phyloP scores from a whole-genome alignment of 2,113 vertebrate species.

The Rhabdornis inornatus region DNA sequence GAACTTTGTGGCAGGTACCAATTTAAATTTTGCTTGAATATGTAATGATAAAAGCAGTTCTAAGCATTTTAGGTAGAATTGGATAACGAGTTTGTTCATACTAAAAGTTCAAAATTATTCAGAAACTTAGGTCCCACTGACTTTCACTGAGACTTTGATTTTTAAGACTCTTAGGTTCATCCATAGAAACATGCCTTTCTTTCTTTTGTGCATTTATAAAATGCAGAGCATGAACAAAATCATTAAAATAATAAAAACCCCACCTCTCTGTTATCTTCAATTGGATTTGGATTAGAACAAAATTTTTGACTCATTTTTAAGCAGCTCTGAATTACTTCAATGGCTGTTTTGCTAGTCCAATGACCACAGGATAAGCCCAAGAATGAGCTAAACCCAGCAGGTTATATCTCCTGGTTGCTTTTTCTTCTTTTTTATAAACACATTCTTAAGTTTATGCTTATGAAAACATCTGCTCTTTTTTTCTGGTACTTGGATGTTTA shows the following conservation, averaged over 20 bases:
- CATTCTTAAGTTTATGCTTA: neutral
- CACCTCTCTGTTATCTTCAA: neutral
- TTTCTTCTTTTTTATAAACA: neutral
- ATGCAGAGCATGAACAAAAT: neutral
- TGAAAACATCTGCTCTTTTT: neutral
- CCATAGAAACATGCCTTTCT: neutral
- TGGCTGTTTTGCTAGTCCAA: neutral
- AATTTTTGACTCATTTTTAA: neutral
- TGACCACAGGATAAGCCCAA: neutral
- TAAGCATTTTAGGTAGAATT: neutral
- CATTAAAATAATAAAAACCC: neutral
- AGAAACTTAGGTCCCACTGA: neutral
- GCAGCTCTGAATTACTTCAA: neutral
- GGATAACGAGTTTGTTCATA: neutral
- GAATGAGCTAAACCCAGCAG: neutral
- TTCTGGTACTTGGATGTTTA: neutral
- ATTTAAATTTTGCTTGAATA: slow-evolving; percentile 59
- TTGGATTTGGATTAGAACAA: neutral
- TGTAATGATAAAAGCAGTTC: slow-evolving; percentile 37
- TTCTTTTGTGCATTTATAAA: neutral
- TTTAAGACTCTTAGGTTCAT: neutral
- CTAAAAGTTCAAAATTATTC: neutral
- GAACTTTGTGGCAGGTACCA: slow-evolving; percentile 56
- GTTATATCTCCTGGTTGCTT: neutral
- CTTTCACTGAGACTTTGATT: neutral